Evolutionary conservation across 2,113 vertebrate species (phyloP), one percentile per base, ranked within the genome.

Genomic region (Calyptommatus sinebrachiatus): DNA sequence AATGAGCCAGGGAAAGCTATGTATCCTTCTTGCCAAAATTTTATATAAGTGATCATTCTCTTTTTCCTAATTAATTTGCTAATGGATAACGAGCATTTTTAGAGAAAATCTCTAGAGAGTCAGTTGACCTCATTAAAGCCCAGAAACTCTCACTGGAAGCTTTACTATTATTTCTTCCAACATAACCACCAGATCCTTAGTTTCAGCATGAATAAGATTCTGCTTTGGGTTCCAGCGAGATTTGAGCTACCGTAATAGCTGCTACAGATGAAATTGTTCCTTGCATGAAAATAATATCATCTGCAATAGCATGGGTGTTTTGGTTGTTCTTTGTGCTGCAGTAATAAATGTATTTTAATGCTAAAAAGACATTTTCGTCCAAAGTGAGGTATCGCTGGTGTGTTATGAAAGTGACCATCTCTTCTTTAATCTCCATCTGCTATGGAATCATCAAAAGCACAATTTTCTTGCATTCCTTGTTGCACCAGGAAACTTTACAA

Each of bases 41-140:
- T 69, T 50, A 20, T 50, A 50, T 8, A 22, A 21, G 6, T 46
- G 20, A 66, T 2, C 7, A 2, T 7, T 26, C 53, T 28, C 9
- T 14, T 8, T 22, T 60, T 74, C 45, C 48, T 31, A 80, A 57
- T 74, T 57, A 68, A 21, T 24, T 57, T 41, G 74, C 28, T 48
- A 68, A 77, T 48, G 71, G 79, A 68, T 77, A 74, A 80, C 68
- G 67, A 63, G 31, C 10, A 57, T 60, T 41, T 41, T 41, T 41
- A 6, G 7, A 16, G 24, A 9, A 69, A 45, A 21, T 18, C 79
- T 46, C 71, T 61, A 45, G 28, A 65, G 63, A 1, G 10, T 6
- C 48, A 29, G 31, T 31, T 60, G 72, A 69, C 35, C 45, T 81
- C 68, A 68, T 74, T 74, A 45, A 69, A 53, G 28, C 29, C 31